Evolutionary conservation across 2,113 vertebrate species (phyloP).

Genomic region (Urocolius indicus): DNA sequence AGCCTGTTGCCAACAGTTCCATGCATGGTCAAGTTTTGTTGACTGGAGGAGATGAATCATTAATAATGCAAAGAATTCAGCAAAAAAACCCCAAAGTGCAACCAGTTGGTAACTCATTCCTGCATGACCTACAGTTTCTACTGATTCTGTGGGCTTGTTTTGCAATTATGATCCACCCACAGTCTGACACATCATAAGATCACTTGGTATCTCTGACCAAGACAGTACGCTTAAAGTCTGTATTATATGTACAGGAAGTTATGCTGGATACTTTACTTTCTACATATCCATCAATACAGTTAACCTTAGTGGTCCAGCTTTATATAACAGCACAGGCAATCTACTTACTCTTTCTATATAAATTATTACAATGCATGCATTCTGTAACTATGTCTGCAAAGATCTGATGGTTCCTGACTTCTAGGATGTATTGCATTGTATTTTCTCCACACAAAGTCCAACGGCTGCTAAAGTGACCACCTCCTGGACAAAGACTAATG

Average conservation of each 20-base stretch:
- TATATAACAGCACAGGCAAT: not conserved
- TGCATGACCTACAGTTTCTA: not conserved
- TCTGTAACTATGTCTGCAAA: not conserved
- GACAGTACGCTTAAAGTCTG: not conserved
- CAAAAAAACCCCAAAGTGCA: not conserved
- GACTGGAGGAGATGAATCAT: not conserved
- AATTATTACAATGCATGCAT: not conserved
- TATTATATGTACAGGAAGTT: not conserved
- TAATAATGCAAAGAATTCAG: not conserved
- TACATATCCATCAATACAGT: not conserved
- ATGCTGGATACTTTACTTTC: not conserved
- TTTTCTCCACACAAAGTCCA: not conserved
- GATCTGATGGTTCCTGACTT: not conserved
- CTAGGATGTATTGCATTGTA: not conserved
- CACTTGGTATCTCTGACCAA: not conserved
- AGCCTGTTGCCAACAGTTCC: not conserved
- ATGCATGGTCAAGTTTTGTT: not conserved
- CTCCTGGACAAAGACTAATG: not conserved
- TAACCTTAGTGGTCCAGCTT: not conserved
- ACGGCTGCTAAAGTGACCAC: not conserved
- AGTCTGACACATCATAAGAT: not conserved
- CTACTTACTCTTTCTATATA: not conserved
- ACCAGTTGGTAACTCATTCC: not conserved
- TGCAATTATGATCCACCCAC: fast-evolving
- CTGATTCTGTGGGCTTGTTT: not conserved